Evolutionary conservation across 1,140 invertebrate genomes (phyloP).

Genomic region (Nephila pilipes): DNA sequence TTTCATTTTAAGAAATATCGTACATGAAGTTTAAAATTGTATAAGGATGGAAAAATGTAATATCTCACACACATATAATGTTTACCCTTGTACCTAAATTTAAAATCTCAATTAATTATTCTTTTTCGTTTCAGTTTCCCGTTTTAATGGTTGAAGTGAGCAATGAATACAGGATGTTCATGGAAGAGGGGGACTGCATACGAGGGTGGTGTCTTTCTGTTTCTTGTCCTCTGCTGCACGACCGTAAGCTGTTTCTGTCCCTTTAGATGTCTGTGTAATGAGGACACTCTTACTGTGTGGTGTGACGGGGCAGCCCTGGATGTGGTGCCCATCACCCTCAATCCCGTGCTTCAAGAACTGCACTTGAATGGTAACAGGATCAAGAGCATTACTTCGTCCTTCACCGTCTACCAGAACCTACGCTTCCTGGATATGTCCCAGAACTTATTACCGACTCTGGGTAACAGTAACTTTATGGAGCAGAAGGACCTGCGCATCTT

Average conservation of each 20-base stretch:
- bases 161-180: conserved; percentile 58
- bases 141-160: conserved; percentile 46
- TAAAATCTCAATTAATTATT: no score
- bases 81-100: no score
- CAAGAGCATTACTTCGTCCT: conserved; percentile 91
- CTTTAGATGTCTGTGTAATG: conserved; percentile 90
- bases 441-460: conserved; percentile 90
- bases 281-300: conserved; percentile 91
- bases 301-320: conserved; percentile 92
- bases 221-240: conserved; percentile 29
- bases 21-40: no score
- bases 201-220: conserved; percentile 45
- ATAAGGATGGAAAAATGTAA: no score
- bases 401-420: conserved; percentile 92
- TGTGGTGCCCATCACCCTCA: conserved; percentile 93
- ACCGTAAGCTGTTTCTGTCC: conserved; percentile 83
- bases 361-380: conserved; percentile 93
- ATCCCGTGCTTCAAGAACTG: conserved; percentile 91
- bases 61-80: no score
- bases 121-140: conserved; percentile 6
- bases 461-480: conserved; percentile 86
- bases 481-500: conserved; percentile 86
- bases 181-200: conserved; percentile 26
- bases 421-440: conserved; percentile 91
- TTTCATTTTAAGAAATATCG: no score